phyloP scores from a whole-genome alignment of 2,113 vertebrate species.

The Microtus oregoni region DNA sequence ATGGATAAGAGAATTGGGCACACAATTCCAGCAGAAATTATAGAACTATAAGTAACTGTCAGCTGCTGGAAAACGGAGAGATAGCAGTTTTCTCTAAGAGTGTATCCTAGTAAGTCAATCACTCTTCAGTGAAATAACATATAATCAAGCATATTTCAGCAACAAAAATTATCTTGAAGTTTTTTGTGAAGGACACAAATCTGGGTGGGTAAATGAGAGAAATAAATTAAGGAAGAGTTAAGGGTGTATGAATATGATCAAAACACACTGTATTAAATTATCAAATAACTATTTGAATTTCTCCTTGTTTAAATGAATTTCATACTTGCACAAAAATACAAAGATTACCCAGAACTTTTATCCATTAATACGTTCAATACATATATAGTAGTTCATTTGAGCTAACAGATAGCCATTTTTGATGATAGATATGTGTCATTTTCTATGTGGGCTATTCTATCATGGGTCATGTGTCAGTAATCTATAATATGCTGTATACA shows the following conservation, averaged over 20 bases:
- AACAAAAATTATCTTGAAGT: neutral
- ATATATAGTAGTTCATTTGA: neutral
- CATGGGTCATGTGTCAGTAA: neutral
- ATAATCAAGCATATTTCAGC: neutral
- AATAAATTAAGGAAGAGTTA: neutral
- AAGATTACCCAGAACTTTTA: neutral
- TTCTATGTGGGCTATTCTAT: neutral
- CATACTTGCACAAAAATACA: neutral
- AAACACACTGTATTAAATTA: neutral
- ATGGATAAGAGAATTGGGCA: neutral
- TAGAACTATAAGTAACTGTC: neutral
- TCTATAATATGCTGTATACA: neutral
- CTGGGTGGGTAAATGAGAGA: neutral
- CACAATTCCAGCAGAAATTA: neutral
- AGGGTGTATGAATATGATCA: neutral
- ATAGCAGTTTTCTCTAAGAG: neutral
- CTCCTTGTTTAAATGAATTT: slow-evolving; percentile 38
- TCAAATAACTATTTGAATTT: neutral
- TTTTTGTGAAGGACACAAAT: neutral
- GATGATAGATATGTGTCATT: neutral
- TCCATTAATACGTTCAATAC: neutral
- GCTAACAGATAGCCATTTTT: neutral
- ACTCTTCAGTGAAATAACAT: neutral
- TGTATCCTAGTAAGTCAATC: neutral
- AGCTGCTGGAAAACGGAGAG: neutral